Evolutionary conservation across 1,140 invertebrate genomes (phyloP).

Genomic region (Drosophila orena): DNA sequence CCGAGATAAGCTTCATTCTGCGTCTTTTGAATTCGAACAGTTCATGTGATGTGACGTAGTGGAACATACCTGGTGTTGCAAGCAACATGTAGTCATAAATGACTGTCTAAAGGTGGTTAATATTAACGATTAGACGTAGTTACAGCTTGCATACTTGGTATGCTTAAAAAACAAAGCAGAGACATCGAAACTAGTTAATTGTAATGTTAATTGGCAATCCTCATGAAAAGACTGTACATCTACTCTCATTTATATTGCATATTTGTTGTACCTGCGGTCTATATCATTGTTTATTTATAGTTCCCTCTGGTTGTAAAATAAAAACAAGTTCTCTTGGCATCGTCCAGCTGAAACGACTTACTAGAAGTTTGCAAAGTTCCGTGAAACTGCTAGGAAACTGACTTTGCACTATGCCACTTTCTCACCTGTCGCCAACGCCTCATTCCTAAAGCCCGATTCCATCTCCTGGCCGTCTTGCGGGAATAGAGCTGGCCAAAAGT

Average conservation of each 20-base stretch:
- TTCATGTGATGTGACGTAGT: conserved; percentile 85
- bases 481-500: conserved; percentile 45
- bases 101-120: neutral
- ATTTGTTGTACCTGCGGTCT: neutral
- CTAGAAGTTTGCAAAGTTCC: conserved; percentile 5
- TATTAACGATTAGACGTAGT: too few relatives aligned
- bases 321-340: neutral
- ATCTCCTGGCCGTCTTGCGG: conserved; percentile 21
- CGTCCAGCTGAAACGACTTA: neutral
- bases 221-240: too few relatives aligned
- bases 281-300: neutral
- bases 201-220: too few relatives aligned
- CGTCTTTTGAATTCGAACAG: conserved; percentile 52
- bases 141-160: too few relatives aligned
- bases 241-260: neutral
- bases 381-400: conserved; percentile 4
- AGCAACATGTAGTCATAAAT: conserved; percentile 13
- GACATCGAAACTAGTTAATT: too few relatives aligned
- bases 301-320: neutral
- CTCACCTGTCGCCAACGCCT: conserved; percentile 21
- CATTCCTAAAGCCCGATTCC: conserved; percentile 17
- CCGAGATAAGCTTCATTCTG: conserved; percentile 7
- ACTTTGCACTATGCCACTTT: conserved; percentile 9
- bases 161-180: too few relatives aligned
- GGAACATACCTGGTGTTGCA: conserved; percentile 80